Base-by-base conservation (phyloP, 2,797 vertebrate species). In the Chrosomus eos region DNA sequence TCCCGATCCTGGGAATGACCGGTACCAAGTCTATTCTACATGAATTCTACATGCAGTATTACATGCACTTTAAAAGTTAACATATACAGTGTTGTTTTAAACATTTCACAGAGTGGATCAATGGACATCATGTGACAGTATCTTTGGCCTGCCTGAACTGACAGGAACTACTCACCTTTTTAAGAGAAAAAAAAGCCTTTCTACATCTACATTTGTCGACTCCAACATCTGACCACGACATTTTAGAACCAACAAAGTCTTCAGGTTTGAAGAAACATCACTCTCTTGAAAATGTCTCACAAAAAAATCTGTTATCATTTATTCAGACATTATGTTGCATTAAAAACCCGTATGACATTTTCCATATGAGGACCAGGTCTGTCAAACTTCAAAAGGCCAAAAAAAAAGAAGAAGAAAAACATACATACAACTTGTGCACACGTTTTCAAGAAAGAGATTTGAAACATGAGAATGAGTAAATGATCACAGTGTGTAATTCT, bases 71-170 rank as follows among this genome's bases (percentile, higher is more conserved):
- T 28, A 38, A 53, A 40, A 10, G 48, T 23, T n/a, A 40, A 58
- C 48, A 7, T 55, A 64, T 40, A 48, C 33, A 62, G 11, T 40
- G 40, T 66, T 40, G 51, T 28, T 55, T 72, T 43, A 75, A 19
- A 75, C 6, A 21, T 77, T 23, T 40, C 21, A 88, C 66, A 81
- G 64, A 11, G 58, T 87, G 0, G 73, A 80, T 21, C 43, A 72
- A 0, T 95, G 95, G 95, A 87, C 90, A 0, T 96, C 95, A 18
- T 93, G 90, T 18, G 92, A 95, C 88, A 95, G 94, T 85, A 92
- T 95, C 60, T 93, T 93, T 60, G 91, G 91, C 55, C 82, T 92
- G 36, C 89, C 93, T 5, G 89, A 88, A 5, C 64, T 87, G 38
- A 79, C 84, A n/a, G 90, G 91, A 31, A 89, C 85, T 0, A 40